Base-by-base conservation (phyloP, 2,888 invertebrate genomes). In the Lordiphosa andalusiaca region DNA sequence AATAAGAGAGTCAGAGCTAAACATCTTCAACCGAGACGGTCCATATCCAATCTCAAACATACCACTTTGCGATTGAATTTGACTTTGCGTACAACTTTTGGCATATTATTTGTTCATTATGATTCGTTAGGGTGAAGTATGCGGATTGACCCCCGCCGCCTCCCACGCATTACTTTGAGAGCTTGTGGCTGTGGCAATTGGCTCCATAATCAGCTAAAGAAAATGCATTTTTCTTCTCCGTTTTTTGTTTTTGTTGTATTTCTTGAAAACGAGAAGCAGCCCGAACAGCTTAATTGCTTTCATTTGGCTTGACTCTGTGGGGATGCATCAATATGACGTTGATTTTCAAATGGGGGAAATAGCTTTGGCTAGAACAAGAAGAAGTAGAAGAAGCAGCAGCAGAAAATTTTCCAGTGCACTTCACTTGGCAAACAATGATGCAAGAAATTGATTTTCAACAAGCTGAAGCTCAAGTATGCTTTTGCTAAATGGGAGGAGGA, bases 351-450 rank as follows among this genome's bases (percentile, higher is more conserved):
- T 30, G 52, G 41, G 25, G 19, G 25, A 41, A 38, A 54, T 51
- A 25, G 25, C 30, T 13, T 23, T n/a, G 10, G 38, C 16, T 6
- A 36, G 10, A 36, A 4, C 2, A 12, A 21, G 13, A 6, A 7
- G 7, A 3, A n/a, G 36, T 19, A 19, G 4, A 30, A 10, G 19
- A 38, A 25, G 9, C 23, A 25, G 37, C 66, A 44, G 62, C 25
- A 75, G 73, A 69, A 73, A 76, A 85, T 86, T 85, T 86, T 85
- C 83, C 85, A 86, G 86, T 81, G 86, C 86, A 86, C 85, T 85
- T 85, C 86, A 85, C 86, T 85, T 81, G 78, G 78, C 86, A 85
- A 86, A 86, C 86, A 85, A 86, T 86, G 86, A 85, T 86, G 85
- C 83, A 86, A 84, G 85, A 85, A 85, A 85, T 85, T 85, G 85